Conservation (phyloP, 2,113 vertebrate species). For the Pelvicachromis taeniatus region DNA sequence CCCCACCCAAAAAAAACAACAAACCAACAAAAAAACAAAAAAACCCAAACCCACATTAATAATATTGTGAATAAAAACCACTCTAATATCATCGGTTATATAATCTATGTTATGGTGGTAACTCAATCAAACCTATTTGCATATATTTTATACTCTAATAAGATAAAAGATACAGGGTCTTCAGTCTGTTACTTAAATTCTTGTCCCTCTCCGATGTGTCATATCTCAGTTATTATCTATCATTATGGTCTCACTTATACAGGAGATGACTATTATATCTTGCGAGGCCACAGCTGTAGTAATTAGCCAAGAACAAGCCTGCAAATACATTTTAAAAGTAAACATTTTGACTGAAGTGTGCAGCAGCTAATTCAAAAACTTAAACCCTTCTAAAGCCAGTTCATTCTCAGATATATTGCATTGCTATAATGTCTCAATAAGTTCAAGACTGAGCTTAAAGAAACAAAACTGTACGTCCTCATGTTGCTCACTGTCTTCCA, state of each 20-base stretch:
- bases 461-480: neutral
- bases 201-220: neutral
- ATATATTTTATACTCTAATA: neutral
- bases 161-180: neutral
- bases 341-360: neutral
- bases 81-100: neutral
- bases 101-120: neutral
- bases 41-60: fast-evolving
- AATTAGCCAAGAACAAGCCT: neutral
- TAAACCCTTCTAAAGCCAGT: neutral
- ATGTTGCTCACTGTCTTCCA: constrained; percentile 14
- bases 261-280: neutral
- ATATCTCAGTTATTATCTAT: neutral
- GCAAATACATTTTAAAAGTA: neutral
- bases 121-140: neutral
- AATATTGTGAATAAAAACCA: neutral
- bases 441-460: neutral
- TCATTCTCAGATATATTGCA: neutral
- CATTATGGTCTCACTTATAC: neutral
- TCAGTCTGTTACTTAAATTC: neutral
- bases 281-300: neutral
- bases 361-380: neutral
- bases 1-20: too few species aligned
- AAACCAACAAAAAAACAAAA: too few species aligned
- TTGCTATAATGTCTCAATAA: neutral